A percentile compares a stretch with the other conserved stretches of the same genome.
These are phyloP conservation scores for Eurois occulta DNA, from an alignment of 2,888 invertebrate species.

Conservation along the genomic window DNA sequence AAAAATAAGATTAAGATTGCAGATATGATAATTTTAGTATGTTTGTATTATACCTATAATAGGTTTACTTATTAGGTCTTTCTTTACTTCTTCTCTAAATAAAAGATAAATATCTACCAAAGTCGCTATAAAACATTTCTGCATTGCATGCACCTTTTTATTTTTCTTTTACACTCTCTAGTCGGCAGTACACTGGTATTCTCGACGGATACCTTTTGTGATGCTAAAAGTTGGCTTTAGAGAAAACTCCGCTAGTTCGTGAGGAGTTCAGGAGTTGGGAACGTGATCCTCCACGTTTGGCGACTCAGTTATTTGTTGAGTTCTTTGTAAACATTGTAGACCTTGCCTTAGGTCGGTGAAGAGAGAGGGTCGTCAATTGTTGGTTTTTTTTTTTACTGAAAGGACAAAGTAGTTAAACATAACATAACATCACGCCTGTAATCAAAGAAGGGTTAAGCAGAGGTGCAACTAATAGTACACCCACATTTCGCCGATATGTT, in stretches of 20 bases:
- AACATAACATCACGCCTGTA: no score
- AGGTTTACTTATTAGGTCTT: not conserved
- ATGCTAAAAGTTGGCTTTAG: constrained; percentile 21
- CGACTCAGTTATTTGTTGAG: constrained; percentile 33
- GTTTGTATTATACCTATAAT: not conserved
- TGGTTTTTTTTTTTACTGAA: constrained; percentile 15
- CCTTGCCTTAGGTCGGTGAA: constrained; percentile 9
- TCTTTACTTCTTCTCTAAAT: not conserved
- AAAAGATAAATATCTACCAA: not conserved
- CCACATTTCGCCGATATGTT: no score
- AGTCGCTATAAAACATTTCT: no score
- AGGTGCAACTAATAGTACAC: no score
- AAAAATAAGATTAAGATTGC: not conserved
- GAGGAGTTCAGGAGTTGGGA: constrained; percentile 22
- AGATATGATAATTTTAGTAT: not conserved
- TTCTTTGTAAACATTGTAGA: constrained; percentile 37
- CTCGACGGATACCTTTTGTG: constrained; percentile 49
- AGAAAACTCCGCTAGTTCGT: constrained; percentile 28
- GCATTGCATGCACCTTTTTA: not conserved
- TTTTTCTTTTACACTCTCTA: constrained; percentile 29
- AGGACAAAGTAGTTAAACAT: not conserved
- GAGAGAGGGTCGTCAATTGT: not conserved
- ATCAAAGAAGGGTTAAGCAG: no score
- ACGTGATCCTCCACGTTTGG: constrained; percentile 32
- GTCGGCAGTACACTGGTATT: constrained; percentile 13